Conservation (phyloP, 2,113 vertebrate species). For the Salvelinus fontinalis region DNA sequence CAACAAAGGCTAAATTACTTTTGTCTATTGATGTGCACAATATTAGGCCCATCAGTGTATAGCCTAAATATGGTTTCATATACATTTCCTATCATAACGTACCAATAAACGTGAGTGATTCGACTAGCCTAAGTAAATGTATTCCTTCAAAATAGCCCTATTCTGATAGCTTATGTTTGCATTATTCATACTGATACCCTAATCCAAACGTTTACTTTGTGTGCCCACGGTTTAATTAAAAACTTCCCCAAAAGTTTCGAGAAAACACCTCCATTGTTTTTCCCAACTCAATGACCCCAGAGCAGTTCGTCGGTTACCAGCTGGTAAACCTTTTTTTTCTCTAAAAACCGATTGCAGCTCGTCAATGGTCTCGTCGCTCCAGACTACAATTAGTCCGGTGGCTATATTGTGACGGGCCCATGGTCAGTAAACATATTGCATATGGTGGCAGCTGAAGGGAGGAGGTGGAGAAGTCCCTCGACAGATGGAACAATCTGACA, state of each 20-base stretch:
- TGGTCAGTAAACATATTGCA: conserved; percentile 96
- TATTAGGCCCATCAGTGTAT: no score
- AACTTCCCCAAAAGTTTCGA: background rate
- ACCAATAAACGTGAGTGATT: background rate
- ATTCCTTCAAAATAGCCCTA: background rate
- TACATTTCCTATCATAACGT: background rate
- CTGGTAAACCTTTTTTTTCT: conserved; percentile 73
- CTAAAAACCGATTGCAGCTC: conserved; percentile 56
- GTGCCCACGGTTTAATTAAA: background rate
- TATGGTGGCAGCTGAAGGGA: conserved; percentile 90
- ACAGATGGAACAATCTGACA: conserved; percentile 93
- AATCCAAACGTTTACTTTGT: conserved; percentile 43
- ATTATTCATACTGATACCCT: background rate
- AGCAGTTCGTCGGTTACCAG: conserved; percentile 75
- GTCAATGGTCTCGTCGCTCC: conserved; percentile 73
- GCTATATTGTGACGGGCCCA: conserved; percentile 74
- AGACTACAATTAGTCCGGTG: conserved; percentile 81
- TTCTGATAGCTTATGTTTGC: background rate
- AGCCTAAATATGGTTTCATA: background rate
- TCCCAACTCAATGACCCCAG: conserved; percentile 77
- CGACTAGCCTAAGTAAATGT: background rate
- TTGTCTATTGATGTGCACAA: no score
- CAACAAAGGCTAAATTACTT: no score
- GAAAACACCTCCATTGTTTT: background rate
- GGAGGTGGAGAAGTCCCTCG: conserved; percentile 80